Base-by-base conservation (phyloP, 1,140 invertebrate genomes). In the Vanessa tameamea region DNA sequence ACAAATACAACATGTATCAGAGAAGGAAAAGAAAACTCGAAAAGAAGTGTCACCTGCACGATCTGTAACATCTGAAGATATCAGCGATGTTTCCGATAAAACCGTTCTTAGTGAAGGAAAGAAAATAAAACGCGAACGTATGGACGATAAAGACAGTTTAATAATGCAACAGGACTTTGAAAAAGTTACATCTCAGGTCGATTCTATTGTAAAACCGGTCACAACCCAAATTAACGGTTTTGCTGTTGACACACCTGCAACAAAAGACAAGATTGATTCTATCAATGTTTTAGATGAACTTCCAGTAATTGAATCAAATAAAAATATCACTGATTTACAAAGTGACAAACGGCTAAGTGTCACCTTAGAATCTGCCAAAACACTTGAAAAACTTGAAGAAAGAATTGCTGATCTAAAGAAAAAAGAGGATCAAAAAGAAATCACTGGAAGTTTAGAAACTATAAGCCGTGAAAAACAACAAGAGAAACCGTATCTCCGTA, bases 301-400 rank as follows among this genome's bases (percentile, higher is more conserved):
- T 31, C 26, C 26, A 31, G 1, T 31, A 31, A 31, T 31, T 31
- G 26, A 31, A 31, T 3, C 26, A 31, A 6, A 31, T 4, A 31
- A 3, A 31, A 31, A 31, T 31, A 31, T 31, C 26, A 31, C 26
- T 31, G 26, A 31, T 31, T 31, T 31, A 6, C 37, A 43, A 43
- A 43, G 37, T 16, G 83, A 90, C 73, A 83, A 79, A 82, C 77
- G 75, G 72, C 69, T 91, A 59, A 92, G 79, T 64, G 68, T 81
- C 6, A 87, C 87, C 15, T 82, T 88, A 78, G 86, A 90, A 66
- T 85, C 88, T n/a, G 88, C 89, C 13, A 89, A 89, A 79, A 91
- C 89, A 43, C 75, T 91, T 65, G 90, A 93, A 86, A 89, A 87
- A 74, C 72, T 92, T 64, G 89, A 92, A 78, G 88, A 91, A 85